These are phyloP conservation scores for Pomatostomus ruficeps DNA, from an alignment of 2,113 vertebrate species.

Conservation along the genomic window DNA sequence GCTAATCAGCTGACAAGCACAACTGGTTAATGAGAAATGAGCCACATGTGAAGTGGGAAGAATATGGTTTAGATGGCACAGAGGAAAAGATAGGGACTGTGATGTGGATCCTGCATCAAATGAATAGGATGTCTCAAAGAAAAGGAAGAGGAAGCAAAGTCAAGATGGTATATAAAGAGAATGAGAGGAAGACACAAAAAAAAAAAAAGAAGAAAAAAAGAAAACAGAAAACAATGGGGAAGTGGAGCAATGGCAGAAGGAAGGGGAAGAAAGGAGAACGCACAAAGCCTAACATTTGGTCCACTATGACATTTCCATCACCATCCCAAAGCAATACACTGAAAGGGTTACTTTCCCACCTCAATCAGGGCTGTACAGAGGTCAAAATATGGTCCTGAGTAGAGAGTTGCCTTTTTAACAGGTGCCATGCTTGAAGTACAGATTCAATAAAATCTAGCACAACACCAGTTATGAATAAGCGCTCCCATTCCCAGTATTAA, in stretches of 20 bases:
- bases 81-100: neutral
- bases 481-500: neutral
- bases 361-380: neutral
- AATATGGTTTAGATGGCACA: neutral
- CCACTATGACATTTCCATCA: neutral
- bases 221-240: neutral
- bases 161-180: neutral
- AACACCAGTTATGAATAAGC: neutral
- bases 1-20: rapidly evolving
- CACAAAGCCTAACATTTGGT: neutral
- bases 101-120: neutral
- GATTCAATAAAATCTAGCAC: neutral
- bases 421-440: neutral
- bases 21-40: neutral
- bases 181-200: neutral
- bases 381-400: neutral
- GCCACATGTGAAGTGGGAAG: neutral
- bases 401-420: neutral
- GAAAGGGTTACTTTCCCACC: neutral
- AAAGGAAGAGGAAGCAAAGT: conserved; percentile 7
- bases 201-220: neutral
- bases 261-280: neutral
- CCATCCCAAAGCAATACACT: neutral
- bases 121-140: neutral
- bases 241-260: neutral